A percentile compares a stretch with the other conserved stretches of the same genome.
Conservation (phyloP, 2,888 invertebrate genomes). For the Carterocephalus palaemon region DNA sequence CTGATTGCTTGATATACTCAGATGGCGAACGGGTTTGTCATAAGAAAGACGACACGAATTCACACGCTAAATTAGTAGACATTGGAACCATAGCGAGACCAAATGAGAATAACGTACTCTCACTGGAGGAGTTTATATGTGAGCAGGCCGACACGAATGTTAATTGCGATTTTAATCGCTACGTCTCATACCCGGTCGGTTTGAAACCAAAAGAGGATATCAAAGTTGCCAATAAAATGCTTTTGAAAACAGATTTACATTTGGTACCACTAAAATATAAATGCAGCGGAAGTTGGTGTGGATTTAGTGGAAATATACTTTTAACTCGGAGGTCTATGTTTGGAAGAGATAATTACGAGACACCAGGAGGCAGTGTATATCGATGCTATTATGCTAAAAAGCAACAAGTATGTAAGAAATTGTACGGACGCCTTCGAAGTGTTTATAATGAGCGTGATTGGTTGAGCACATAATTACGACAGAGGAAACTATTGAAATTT, state of each 20-base stretch:
- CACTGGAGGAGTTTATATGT: conserved; percentile 66
- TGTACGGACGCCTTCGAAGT: conserved; percentile 33
- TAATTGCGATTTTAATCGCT: conserved; percentile 56
- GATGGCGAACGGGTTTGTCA: conserved; percentile 61
- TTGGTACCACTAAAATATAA: conserved; percentile 45
- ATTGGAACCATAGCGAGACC: conserved; percentile 55
- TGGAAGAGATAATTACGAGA: conserved; percentile 35
- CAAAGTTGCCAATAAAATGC: conserved; percentile 42
- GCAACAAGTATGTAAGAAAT: conserved; percentile 61
- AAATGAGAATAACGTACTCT: conserved; percentile 50
- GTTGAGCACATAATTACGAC: conserved; percentile 28
- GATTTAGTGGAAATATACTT: conserved; percentile 46
- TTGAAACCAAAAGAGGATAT: conserved; percentile 45
- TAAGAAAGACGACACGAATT: conserved; percentile 45
- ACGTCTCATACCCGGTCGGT: conserved; percentile 47
- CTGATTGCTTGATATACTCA: conserved; percentile 62
- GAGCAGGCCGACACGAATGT: conserved; percentile 48
- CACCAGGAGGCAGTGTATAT: conserved; percentile 59
- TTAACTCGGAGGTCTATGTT: conserved; percentile 38
- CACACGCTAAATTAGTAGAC: conserved; percentile 53
- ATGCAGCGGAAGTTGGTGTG: conserved; percentile 58
- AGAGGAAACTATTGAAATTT: too few relatives aligned
- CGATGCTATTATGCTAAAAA: conserved; percentile 59
- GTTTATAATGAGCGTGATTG: conserved; percentile 42
- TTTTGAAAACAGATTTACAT: conserved; percentile 50